Percentiles rank a stretch among this genome's conserved stretches.
Conservation (phyloP, 1,140 invertebrate species). For the Ladona fulva region DNA sequence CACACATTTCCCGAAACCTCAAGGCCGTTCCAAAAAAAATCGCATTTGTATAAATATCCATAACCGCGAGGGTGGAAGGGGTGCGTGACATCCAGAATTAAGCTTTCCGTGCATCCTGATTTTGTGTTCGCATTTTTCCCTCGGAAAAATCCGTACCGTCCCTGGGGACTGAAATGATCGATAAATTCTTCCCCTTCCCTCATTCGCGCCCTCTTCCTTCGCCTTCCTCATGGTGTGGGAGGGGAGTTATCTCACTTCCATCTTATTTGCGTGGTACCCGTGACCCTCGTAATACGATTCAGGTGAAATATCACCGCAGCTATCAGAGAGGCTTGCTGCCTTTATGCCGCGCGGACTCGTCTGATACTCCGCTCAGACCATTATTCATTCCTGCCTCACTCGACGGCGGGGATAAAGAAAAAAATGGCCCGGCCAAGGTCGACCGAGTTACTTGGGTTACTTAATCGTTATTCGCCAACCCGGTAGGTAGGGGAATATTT, state of each 20-base stretch:
- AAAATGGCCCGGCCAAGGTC: too few relatives aligned
- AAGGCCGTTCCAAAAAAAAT: constrained; percentile 1
- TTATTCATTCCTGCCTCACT: neutral
- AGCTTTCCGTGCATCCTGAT: neutral
- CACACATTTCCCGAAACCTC: neutral
- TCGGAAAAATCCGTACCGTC: neutral
- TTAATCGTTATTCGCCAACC: too few relatives aligned
- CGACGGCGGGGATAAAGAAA: too few relatives aligned
- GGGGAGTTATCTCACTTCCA: neutral
- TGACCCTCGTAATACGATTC: constrained; percentile 8
- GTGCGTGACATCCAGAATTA: neutral
- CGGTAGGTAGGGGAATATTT: too few relatives aligned
- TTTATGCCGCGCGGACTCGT: neutral
- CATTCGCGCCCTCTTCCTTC: neutral
- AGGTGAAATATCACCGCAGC: neutral
- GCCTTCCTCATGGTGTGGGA: neutral
- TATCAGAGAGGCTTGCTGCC: constrained; percentile 1
- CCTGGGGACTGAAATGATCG: neutral
- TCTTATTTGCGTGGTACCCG: constrained; percentile 7
- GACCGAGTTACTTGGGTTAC: too few relatives aligned
- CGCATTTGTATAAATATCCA: constrained; percentile 6
- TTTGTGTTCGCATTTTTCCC: neutral
- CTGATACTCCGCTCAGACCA: neutral
- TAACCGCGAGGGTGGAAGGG: neutral
- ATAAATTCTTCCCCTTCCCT: neutral